Conservation (phyloP, 1,140 invertebrate species). For the Hermetia illucens region DNA sequence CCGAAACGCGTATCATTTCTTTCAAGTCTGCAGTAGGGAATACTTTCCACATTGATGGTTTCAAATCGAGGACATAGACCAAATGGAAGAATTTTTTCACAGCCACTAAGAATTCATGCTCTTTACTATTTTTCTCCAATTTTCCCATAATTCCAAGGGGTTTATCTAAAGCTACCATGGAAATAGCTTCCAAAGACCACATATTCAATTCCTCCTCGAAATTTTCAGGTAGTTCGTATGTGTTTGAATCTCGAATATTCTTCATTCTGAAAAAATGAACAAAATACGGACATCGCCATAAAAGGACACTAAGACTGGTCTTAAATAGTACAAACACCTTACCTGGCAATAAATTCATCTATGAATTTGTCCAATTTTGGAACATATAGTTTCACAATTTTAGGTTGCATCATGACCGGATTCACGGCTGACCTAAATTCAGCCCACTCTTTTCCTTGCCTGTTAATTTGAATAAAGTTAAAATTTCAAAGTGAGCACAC, state of each 20-base stretch:
- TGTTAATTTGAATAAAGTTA: slow-evolving; percentile 5
- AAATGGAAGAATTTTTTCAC: slow-evolving; percentile 45
- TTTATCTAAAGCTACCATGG: slow-evolving; percentile 48
- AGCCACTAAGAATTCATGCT: slow-evolving; percentile 42
- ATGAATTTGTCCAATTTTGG: slow-evolving; percentile 31
- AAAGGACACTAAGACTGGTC: background rate
- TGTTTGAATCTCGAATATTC: slow-evolving; percentile 33
- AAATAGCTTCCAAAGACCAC: slow-evolving; percentile 55
- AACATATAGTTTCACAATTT: slow-evolving; percentile 32
- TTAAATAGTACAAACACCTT: background rate
- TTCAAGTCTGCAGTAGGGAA: slow-evolving; percentile 39
- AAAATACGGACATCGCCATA: background rate
- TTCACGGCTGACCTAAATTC: slow-evolving; percentile 28
- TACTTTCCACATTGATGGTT: slow-evolving; percentile 43
- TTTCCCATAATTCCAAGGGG: slow-evolving; percentile 37
- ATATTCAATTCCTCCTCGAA: slow-evolving; percentile 49
- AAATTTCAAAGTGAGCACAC: background rate
- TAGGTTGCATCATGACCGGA: slow-evolving; percentile 34
- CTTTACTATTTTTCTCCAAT: slow-evolving; percentile 28
- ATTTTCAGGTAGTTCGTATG: slow-evolving; percentile 36
- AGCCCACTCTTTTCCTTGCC: slow-evolving; percentile 16
- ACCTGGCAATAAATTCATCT: slow-evolving; percentile 17
- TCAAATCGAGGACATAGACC: slow-evolving; percentile 40
- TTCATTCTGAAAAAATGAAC: slow-evolving; percentile 37
- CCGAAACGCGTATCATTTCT: slow-evolving; percentile 32